Evolutionary conservation across 2,113 vertebrate genomes (phyloP).

Genomic region (Tinamus guttatus): DNA sequence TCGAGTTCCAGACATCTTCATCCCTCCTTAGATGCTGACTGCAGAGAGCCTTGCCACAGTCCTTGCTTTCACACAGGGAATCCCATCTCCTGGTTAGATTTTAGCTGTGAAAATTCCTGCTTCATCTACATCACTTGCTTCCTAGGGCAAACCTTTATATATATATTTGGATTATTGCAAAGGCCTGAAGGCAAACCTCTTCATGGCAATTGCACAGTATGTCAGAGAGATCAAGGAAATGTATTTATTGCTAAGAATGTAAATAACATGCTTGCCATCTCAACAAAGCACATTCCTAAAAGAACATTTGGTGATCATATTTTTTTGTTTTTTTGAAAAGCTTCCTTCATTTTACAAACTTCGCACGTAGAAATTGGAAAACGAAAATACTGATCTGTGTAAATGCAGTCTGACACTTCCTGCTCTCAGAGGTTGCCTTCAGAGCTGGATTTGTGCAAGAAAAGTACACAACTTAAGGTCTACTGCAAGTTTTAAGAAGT

Average conservation of each 20-base stretch:
- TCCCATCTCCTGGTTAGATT: neutral
- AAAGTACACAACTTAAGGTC: neutral
- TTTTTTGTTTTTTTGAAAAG: neutral
- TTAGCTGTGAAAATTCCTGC: neutral
- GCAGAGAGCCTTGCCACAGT: neutral
- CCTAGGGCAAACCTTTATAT: neutral
- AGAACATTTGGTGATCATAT: neutral
- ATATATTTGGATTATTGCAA: neutral
- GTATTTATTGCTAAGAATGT: neutral
- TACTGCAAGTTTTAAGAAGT: neutral
- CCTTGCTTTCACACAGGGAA: neutral
- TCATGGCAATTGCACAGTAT: neutral
- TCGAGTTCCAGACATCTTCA: neutral
- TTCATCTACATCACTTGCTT: neutral
- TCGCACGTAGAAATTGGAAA: neutral
- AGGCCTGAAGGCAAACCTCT: neutral
- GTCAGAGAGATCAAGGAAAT: neutral
- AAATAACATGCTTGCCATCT: neutral
- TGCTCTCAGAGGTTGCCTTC: neutral
- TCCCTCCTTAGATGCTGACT: neutral
- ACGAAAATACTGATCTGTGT: neutral
- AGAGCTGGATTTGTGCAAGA: neutral
- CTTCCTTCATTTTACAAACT: neutral
- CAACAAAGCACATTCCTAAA: neutral
- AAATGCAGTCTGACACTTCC: neutral